Evolutionary conservation across 2,888 invertebrate genomes (phyloP).

Genomic region (Eubasilissa splendida): DNA sequence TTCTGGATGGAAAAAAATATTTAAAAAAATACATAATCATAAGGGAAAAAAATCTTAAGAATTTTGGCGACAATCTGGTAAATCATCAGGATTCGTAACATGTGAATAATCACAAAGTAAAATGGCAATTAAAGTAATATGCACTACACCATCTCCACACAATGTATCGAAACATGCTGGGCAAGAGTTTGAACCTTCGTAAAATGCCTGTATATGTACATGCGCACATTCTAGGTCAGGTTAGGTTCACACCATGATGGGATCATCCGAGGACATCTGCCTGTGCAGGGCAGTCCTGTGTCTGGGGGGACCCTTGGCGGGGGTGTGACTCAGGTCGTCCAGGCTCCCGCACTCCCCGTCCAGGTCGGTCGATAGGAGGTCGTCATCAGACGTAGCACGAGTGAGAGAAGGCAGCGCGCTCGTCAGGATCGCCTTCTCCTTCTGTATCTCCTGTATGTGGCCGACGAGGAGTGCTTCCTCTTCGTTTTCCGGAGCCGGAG

Average conservation of each 20-base stretch:
- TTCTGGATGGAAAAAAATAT: too few species aligned
- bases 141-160: too few species aligned
- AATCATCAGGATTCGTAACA: too few species aligned
- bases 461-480: conserved; percentile 84
- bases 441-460: conserved; percentile 86
- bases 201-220: too few species aligned
- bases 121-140: too few species aligned
- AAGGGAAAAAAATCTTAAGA: too few species aligned
- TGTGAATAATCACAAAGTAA: too few species aligned
- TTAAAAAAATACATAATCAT: too few species aligned
- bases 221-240: background rate
- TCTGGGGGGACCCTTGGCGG: conserved; percentile 53
- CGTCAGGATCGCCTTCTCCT: conserved; percentile 86
- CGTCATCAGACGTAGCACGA: conserved; percentile 90
- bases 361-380: conserved; percentile 83
- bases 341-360: conserved; percentile 81
- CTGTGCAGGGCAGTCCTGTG: conserved; percentile 67
- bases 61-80: too few species aligned
- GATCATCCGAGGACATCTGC: conserved; percentile 71
- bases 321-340: conserved; percentile 72
- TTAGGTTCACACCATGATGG: conserved; percentile 68
- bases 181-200: too few species aligned
- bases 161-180: too few species aligned
- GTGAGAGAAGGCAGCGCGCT: conserved; percentile 86
- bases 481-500: conserved; percentile 64